Base-by-base conservation (phyloP, 2,888 invertebrate species). In the Chalcosyrphus nemorum region DNA sequence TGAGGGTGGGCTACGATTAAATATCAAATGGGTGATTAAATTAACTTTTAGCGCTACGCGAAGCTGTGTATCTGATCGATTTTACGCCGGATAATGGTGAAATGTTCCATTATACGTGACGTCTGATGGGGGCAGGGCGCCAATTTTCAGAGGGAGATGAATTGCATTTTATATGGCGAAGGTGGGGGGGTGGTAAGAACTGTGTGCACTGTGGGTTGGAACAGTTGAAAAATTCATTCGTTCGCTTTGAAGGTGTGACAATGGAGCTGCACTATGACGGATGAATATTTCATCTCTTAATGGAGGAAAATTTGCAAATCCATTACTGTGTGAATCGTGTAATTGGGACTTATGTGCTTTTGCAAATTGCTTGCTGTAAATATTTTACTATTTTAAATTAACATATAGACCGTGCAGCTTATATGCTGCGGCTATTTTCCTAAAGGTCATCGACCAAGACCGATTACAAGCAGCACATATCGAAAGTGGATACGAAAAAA, bases 301-400 rank as follows among this genome's bases (percentile, higher is more conserved):
- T 84, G 84, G 80, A 84, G 80, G 41, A 32, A 50, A 54, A 84
- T 84, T 80, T 74, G 68, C 68, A 75, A 74, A 80, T 80, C 84
- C 80, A 84, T 80, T 84, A 65, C 80, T 61, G 61, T 45, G 43
- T 56, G 71, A 59, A 66, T 61, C 29, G 54, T 41, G 41, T 61
- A 66, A 82, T 59, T 47, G 50, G 35, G 57, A 76, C 70, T 70
- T n/a, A 50, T 63, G 59, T 32, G 17, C 56, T 47, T 47, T 65
- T 35, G 41, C 32, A 47, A 68, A 52, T 68, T 59, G 59, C 29
- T 59, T n/a, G 50, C 1, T 4, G 9, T 32, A 35, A 63, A 63
- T 45, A 63, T 19, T 47, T 35, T 17, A 17, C 5, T 9, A 9
- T 2, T 17, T 3, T 1, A 45, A 19, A 0, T 17, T 19, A 41